Evolutionary conservation across 2,797 vertebrate genomes (phyloP).

Genomic region (Miichthys miiuy): DNA sequence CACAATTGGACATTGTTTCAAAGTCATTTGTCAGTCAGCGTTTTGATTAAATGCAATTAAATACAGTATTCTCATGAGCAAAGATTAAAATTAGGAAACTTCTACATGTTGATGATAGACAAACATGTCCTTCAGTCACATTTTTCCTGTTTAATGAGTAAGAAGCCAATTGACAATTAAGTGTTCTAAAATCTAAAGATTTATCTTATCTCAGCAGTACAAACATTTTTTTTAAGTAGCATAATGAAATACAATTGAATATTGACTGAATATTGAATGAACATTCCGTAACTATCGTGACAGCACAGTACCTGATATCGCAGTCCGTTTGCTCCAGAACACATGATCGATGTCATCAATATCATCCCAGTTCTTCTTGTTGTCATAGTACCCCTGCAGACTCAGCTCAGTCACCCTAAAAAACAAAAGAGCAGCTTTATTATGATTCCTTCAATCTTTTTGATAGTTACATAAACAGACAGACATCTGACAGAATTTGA

Average conservation of each 20-base stretch:
- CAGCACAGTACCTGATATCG: constrained; percentile 51
- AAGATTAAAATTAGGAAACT: neutral
- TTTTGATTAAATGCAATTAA: neutral
- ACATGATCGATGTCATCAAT: constrained; percentile 45
- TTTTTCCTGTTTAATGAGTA: neutral
- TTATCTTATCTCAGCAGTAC: neutral
- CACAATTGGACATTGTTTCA: neutral
- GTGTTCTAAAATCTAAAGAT: neutral
- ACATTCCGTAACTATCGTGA: neutral
- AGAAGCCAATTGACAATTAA: neutral
- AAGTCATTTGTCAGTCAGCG: neutral
- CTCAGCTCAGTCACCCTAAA: constrained; percentile 59
- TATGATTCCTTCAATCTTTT: neutral
- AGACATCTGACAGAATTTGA: neutral
- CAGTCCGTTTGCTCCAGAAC: constrained; percentile 54
- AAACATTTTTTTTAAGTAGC: neutral
- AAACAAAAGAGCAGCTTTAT: neutral
- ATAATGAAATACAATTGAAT: neutral
- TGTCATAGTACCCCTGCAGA: constrained; percentile 34
- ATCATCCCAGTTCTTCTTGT: constrained; percentile 34
- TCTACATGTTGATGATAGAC: neutral
- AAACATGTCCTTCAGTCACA: neutral
- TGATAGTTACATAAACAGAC: neutral
- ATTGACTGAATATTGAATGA: neutral
- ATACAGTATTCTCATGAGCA: neutral